Evolutionary conservation across 2,113 vertebrate species (phyloP).

Genomic region (Damaliscus lunatus): DNA sequence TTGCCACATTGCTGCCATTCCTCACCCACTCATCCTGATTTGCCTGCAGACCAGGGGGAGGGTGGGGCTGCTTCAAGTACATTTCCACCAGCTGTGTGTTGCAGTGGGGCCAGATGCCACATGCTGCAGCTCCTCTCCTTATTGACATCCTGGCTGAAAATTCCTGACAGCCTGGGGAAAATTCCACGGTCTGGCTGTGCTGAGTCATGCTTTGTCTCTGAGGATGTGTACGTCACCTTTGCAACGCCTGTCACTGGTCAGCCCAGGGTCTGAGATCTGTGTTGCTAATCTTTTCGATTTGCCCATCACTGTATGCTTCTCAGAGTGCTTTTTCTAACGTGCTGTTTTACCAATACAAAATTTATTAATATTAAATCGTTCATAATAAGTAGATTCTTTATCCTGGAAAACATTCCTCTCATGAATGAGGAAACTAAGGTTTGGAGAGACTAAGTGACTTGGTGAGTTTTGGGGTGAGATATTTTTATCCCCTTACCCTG

Average conservation of each 20-base stretch:
- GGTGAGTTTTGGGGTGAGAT: background rate
- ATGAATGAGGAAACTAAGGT: background rate
- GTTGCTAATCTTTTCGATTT: background rate
- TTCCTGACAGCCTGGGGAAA: constrained; percentile 9
- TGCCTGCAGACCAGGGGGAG: background rate
- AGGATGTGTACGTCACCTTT: background rate
- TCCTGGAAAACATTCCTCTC: background rate
- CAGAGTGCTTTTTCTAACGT: background rate
- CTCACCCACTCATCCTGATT: background rate
- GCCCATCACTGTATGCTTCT: background rate
- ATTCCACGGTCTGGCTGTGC: constrained; percentile 46
- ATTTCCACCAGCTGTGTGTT: background rate
- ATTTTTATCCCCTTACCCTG: background rate
- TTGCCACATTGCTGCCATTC: background rate
- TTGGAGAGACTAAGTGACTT: background rate
- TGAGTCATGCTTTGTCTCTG: constrained; percentile 61
- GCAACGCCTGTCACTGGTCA: background rate
- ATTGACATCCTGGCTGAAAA: background rate
- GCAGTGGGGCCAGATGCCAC: background rate
- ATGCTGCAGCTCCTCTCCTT: background rate
- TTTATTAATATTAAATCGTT: background rate
- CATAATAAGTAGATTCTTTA: background rate
- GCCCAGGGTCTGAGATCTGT: background rate
- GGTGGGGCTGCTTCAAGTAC: background rate
- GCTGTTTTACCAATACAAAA: background rate